Percentiles rank a stretch among this genome's conserved stretches.
Conservation (phyloP, 2,888 invertebrate genomes). For the Cryptophagus acutangulus region DNA sequence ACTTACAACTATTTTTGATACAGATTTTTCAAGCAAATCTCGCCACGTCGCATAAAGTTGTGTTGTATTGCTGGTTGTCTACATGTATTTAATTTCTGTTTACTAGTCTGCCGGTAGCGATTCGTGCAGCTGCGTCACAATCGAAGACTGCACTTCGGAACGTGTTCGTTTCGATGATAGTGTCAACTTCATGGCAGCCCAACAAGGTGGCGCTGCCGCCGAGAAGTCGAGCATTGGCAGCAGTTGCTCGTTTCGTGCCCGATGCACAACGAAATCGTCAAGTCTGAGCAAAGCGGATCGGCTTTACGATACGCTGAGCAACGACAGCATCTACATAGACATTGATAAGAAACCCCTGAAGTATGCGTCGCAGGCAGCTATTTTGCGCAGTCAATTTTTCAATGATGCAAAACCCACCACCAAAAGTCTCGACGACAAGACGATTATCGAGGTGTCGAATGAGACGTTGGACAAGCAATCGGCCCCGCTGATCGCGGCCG, state of each 20-base stretch:
- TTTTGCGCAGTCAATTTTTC: constrained; percentile 53
- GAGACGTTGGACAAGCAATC: constrained; percentile 39
- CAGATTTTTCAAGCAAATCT: too few relatives aligned
- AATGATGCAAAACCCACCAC: constrained; percentile 33
- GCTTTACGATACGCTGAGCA: constrained; percentile 38
- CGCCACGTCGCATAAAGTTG: too few relatives aligned
- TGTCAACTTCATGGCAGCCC: constrained; percentile 54
- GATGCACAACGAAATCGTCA: constrained; percentile 32
- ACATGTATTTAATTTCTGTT: constrained; percentile 11
- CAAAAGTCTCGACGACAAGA: constrained; percentile 42
- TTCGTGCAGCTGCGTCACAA: constrained; percentile 47
- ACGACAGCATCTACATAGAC: constrained; percentile 45
- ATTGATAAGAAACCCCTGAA: constrained; percentile 39
- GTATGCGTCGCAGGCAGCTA: constrained; percentile 48
- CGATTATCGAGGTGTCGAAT: constrained; percentile 43
- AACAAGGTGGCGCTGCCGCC: constrained; percentile 30
- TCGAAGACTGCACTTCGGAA: constrained; percentile 57
- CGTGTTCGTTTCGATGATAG: constrained; percentile 63
- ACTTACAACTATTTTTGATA: too few relatives aligned
- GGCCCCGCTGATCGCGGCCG: constrained; percentile 22
- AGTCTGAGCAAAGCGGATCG: constrained; percentile 25
- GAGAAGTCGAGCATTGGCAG: constrained; percentile 49
- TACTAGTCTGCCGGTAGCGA: constrained; percentile 46
- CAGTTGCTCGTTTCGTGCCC: constrained; percentile 44
- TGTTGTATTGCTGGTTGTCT: background rate